A percentile compares a stretch with the other conserved stretches of the same genome.
These are phyloP conservation scores for Eulemur albifrons DNA, from an alignment of 2,797 vertebrate genomes.

Conservation along the genomic window DNA sequence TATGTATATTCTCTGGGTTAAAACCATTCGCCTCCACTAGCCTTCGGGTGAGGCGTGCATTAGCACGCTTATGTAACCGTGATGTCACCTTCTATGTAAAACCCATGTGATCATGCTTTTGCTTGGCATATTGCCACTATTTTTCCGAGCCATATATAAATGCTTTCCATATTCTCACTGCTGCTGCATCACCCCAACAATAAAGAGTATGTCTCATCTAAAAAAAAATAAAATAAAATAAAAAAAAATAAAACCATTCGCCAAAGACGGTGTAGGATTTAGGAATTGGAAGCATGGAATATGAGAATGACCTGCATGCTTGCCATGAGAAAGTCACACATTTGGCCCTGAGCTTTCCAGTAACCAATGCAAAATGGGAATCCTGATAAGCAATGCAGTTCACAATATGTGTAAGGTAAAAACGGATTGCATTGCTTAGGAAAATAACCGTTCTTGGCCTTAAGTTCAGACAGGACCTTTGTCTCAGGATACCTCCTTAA, in stretches of 20 bases:
- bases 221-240: too few relatives aligned
- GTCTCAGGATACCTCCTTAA: background rate
- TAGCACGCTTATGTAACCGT: too few relatives aligned
- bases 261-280: background rate
- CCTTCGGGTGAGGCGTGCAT: too few relatives aligned
- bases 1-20: background rate
- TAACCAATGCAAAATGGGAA: background rate
- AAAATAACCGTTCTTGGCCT: background rate
- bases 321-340: background rate
- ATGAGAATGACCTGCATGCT: background rate
- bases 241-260: background rate
- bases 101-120: too few relatives aligned
- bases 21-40: background rate
- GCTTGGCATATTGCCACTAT: too few relatives aligned
- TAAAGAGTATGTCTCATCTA: too few relatives aligned
- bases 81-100: too few relatives aligned
- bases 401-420: background rate
- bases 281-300: background rate
- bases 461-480: background rate
- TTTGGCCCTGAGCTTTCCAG: slow-evolving; percentile 11
- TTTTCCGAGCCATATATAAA: too few relatives aligned
- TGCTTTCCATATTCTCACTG: too few relatives aligned
- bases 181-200: too few relatives aligned
- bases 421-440: background rate
- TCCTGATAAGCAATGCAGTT: background rate